These are phyloP conservation scores for Caenorhabditis inopinata DNA, from an alignment of 1,140 invertebrate genomes.

Conservation along the genomic window DNA sequence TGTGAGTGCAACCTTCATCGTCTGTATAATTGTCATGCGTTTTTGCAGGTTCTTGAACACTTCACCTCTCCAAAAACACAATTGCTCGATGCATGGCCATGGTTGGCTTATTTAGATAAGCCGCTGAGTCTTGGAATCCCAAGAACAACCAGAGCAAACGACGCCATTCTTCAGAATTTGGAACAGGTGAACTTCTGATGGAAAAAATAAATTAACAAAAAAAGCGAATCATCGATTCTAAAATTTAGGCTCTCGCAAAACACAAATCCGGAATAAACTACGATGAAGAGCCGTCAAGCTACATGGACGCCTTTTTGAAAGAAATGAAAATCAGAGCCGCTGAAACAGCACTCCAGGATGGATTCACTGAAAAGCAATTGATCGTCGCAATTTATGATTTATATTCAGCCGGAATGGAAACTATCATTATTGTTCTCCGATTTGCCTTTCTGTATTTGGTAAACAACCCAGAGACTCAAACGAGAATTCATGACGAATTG, in stretches of 20 bases:
- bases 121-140: neutral
- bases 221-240: neutral
- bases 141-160: constrained; percentile 25
- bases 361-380: constrained; percentile 46
- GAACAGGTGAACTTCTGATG: neutral
- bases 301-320: constrained; percentile 44
- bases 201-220: neutral
- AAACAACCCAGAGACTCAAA: constrained; percentile 49
- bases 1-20: neutral
- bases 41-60: constrained; percentile 11
- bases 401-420: constrained; percentile 49
- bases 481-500: constrained; percentile 50
- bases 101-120: constrained; percentile 38
- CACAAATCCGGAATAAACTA: constrained; percentile 39
- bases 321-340: constrained; percentile 34
- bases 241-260: constrained; percentile 36
- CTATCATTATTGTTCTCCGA: constrained; percentile 46
- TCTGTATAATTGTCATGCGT: neutral
- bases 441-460: constrained; percentile 39
- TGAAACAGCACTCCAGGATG: constrained; percentile 4
- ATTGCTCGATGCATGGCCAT: constrained; percentile 23
- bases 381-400: constrained; percentile 42
- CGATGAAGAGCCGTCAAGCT: constrained; percentile 39
- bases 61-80: constrained; percentile 27
- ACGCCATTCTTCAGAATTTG: constrained; percentile 18